Base-by-base conservation (phyloP, 2,888 invertebrate species). In the Drosophila quinaria region DNA sequence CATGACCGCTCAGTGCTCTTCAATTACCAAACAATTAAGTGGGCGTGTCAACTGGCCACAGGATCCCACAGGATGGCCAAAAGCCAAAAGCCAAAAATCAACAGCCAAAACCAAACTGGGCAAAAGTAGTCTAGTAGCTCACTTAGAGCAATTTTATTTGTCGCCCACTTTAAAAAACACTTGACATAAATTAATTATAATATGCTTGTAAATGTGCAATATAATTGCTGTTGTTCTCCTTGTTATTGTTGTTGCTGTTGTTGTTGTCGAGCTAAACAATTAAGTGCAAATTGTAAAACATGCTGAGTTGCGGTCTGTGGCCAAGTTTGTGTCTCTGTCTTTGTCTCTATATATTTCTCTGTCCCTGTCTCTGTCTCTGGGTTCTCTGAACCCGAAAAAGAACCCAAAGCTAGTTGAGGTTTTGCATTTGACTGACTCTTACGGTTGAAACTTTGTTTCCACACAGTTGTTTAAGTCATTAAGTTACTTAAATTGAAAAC, bases 181-280 rank as follows among this genome's bases (percentile, higher is more conserved):
- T 83, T 56, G 65, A 78, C 87, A 89, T 84, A 83, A 89, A 84
- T 84, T 89, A 89, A 89, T 89, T 84, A 84, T 75, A 87, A 78
- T 74, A 49, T 58, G 73, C 80, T 71, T 70, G 68, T 71, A 67
- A 73, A 72, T 80, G 74, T 71, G 69, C 61, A 54, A 49, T 37
- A 42, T 64, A 73, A 86, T 72, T 47, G 69, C 51, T 66, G 35
- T 76, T 62, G 39, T 59, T 69, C 59, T 67, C 64, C 56, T 68
- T 69, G 58, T 77, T 64, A 58, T 44, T 70, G 63, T 70, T 64
- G 55, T 70, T n/a, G n/a, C n/a, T 75, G 65, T 60, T 65, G 72
- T 66, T 69, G 64, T 68, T 74, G 66, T 69, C 47, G 65, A 68
- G 60, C 69, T 65, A 80, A 72, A 80, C 80, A 79, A 79, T 79